These are phyloP conservation scores for Vandiemenella viatica DNA, from an alignment of 2,888 invertebrate genomes.

Conservation along the genomic window DNA sequence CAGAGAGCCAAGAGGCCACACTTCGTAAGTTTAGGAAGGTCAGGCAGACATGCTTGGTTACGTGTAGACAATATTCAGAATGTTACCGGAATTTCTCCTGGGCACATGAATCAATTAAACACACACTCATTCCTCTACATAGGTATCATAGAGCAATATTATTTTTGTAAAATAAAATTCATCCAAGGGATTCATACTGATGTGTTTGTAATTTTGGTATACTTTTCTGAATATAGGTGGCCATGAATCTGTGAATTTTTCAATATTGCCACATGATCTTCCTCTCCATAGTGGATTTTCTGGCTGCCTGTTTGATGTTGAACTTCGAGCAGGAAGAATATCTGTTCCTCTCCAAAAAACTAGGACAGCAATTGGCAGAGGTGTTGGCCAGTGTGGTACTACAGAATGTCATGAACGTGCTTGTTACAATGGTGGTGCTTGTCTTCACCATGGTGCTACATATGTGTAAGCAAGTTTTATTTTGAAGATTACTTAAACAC, in stretches of 20 bases:
- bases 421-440: constrained; percentile 70
- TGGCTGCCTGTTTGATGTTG: constrained; percentile 71
- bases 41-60: constrained; percentile 63
- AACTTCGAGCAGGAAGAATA: constrained; percentile 47
- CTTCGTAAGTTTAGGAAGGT: constrained; percentile 57
- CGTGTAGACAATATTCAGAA: constrained; percentile 68
- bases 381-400: constrained; percentile 72
- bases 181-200: neutral
- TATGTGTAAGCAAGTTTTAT: constrained; percentile 43
- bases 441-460: constrained; percentile 72
- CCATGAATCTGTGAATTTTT: constrained; percentile 61
- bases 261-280: constrained; percentile 65
- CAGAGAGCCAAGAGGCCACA: constrained; percentile 42
- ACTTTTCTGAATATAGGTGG: too few species aligned
- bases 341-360: constrained; percentile 46
- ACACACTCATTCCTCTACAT: constrained; percentile 62
- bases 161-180: neutral
- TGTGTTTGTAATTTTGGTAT: neutral
- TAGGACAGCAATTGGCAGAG: constrained; percentile 48
- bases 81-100: constrained; percentile 66
- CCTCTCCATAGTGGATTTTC: constrained; percentile 75
- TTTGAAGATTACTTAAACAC: neutral
- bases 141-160: too few species aligned
- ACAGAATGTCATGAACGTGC: constrained; percentile 65
- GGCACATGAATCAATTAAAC: constrained; percentile 55